These are phyloP conservation scores for Chascanopsetta lugubris DNA, from an alignment of 2,113 vertebrate genomes.

Conservation along the genomic window DNA sequence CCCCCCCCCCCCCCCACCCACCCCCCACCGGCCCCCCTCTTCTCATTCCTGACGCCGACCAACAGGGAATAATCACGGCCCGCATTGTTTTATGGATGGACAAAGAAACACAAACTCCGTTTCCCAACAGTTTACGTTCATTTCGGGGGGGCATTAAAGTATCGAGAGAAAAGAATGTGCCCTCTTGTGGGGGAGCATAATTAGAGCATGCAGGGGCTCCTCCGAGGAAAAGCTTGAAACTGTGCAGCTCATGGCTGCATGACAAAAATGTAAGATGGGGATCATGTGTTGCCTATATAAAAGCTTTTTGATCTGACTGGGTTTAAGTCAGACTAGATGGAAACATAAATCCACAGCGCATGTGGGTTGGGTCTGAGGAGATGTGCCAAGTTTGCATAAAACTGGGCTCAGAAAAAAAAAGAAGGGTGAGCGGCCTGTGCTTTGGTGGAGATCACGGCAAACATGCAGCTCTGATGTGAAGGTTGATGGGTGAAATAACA, in stretches of 20 bases:
- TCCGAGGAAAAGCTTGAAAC: conserved; percentile 25
- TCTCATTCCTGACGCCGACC: conserved; percentile 19
- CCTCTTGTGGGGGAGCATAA: conserved; percentile 54
- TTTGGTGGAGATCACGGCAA: conserved; percentile 4
- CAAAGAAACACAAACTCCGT: conserved; percentile 11
- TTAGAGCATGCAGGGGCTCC: conserved; percentile 24
- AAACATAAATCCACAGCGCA: conserved; percentile 39
- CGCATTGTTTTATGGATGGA: conserved; percentile 33
- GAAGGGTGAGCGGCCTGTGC: conserved; percentile 1
- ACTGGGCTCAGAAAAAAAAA: conserved; percentile 7
- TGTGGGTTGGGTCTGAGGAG: conserved; percentile 11
- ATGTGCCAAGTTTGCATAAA: conserved; percentile 18
- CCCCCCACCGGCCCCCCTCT: conserved; percentile 47
- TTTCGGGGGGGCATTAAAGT: conserved; percentile 15
- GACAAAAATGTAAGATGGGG: conserved; percentile 43
- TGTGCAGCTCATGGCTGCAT: conserved; percentile 28
- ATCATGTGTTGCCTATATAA: conserved; percentile 38
- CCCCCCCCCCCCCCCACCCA: no score
- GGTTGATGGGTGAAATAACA: not conserved
- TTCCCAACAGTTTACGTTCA: not conserved
- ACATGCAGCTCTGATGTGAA: not conserved
- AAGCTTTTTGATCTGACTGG: conserved; percentile 34
- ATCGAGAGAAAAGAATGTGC: conserved; percentile 34
- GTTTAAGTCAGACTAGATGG: conserved; percentile 36
- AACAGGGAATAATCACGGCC: conserved; percentile 27